phyloP scores from a whole-genome alignment of 2,888 invertebrate genomes.

The Saturnia pavonia region DNA sequence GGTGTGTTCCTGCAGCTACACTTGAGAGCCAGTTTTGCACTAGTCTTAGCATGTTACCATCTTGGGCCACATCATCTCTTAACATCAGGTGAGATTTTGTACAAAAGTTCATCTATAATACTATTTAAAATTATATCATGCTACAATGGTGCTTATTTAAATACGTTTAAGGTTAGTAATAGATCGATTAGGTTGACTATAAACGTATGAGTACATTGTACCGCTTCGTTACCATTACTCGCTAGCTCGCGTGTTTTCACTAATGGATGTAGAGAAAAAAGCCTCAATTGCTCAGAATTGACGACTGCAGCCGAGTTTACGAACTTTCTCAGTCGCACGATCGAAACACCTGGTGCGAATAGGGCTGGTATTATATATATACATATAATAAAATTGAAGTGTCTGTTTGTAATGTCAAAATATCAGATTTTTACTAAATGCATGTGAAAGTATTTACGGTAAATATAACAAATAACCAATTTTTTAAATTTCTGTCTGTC shows the following conservation, averaged over 20 bases:
- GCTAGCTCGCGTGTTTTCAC: conserved; percentile 62
- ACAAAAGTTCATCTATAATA: neutral
- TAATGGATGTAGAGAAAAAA: conserved; percentile 73
- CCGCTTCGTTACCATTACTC: conserved; percentile 16
- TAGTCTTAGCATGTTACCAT: too few relatives aligned
- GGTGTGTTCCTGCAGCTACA: too few relatives aligned
- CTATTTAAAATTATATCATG: neutral
- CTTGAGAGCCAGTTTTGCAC: too few relatives aligned
- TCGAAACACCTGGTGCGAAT: conserved; percentile 59
- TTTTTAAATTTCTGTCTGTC: too few relatives aligned
- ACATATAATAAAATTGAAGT: too few relatives aligned
- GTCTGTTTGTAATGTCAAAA: too few relatives aligned
- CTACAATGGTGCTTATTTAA: neutral
- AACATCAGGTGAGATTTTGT: too few relatives aligned
- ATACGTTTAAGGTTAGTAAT: neutral
- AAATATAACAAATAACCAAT: too few relatives aligned
- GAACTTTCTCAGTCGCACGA: conserved; percentile 64
- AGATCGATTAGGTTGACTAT: neutral
- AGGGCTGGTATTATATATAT: conserved; percentile 41
- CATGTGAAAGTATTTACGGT: too few relatives aligned
- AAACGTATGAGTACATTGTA: conserved; percentile 15
- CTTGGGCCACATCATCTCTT: too few relatives aligned
- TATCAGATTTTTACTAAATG: too few relatives aligned
- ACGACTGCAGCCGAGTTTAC: conserved; percentile 61
- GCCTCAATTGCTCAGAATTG: conserved; percentile 71